Evolutionary conservation across 2,888 invertebrate species (phyloP), one percentile per base, ranked within the genome.

Genomic region (Tridacna crocea): DNA sequence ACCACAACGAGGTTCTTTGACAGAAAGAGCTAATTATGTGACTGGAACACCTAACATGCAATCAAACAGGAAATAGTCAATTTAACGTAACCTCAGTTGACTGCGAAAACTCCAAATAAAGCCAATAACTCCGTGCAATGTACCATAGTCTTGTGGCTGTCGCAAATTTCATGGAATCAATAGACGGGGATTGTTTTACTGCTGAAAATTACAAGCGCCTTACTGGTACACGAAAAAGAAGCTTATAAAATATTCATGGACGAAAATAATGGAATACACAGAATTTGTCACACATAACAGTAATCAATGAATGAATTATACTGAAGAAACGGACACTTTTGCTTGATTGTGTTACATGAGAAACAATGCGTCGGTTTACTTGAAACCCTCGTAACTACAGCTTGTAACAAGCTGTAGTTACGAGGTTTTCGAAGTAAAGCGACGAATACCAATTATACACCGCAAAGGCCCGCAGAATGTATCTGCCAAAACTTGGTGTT

Each of bases 191-290:
- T 15, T 15, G 55, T 15, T 19, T 55, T 55, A 55, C 55, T 55
- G 11, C 19, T 66, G 46, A 66, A 36, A n/a, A 36, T 66, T 51
- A 24, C 47, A 3, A 22, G 12, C 70, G 51, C 70, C 70, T 70
- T 70, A 15, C 70, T 70, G 47, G 22, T 22, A 70, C 47, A 70
- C 70, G 51, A 46, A 46, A 47, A 8, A 70, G 51, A 19, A 70
- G 11, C 47, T 51, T 51, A 70, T 70, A 48, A 70, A 70, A 48
- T 70, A 70, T 70, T 70, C 70, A 70, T 70, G 27, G 51, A 70
- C 15, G 70, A 70, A 70, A 70, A 70, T 51, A 70, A 70, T 70
- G 26, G 70, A 51, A 70, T 47, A 51, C 70, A 70, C 46, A 70
- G 51, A 36, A 55, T 55, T 55, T 55, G 19, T 55, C 55, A 15